Base-by-base conservation (phyloP, 1,140 invertebrate genomes). In the Halesus radiatus region DNA sequence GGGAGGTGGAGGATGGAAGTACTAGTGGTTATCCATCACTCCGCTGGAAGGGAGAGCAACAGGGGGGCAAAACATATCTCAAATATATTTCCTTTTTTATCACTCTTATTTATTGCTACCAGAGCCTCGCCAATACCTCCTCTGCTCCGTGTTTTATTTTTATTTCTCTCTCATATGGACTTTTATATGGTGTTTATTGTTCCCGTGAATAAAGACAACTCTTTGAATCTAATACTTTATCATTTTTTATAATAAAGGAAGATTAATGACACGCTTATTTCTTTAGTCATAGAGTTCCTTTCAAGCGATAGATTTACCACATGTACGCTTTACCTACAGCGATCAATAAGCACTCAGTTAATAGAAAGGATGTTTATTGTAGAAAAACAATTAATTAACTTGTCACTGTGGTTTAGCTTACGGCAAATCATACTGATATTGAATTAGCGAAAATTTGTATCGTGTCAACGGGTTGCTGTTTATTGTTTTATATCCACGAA, bases 31-130 rank as follows among this genome's bases (percentile, higher is more conserved):
- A 80, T 82, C 81, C 72, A 77, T 82, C 81, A 82, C 81, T 62
- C 81, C 18, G 81, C 78, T 45, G 76, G 80, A 79, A 74, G 70
- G 80, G 58, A 76, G 50, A 52, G 52, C 80, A 56, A 58, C 73
- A 62, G 79, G 80, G 75, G 80, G 53, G 54, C 29, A 73, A 56
- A 70, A 70, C 58, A 75, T 70, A 60, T 73, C 58, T 64, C 54
- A 58, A 45, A 66, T 75, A 58, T 76, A 56, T 80, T 68, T 56
- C 37, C 78, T 77, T 82, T 72, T 82, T 82, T 81, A 81, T 79
- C 64, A 74, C 74, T 60, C 54, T 79, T 82, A 82, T 82, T 82
- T 82, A 82, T 79, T 66, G 52, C 73, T 54, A 26, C 32, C 60
- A 18, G 62, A 22, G 52, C n/a, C 22, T 76, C 58, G 77, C 77